These are phyloP conservation scores for Ormyrus labotus DNA, from an alignment of 2,888 invertebrate genomes.

Conservation along the genomic window DNA sequence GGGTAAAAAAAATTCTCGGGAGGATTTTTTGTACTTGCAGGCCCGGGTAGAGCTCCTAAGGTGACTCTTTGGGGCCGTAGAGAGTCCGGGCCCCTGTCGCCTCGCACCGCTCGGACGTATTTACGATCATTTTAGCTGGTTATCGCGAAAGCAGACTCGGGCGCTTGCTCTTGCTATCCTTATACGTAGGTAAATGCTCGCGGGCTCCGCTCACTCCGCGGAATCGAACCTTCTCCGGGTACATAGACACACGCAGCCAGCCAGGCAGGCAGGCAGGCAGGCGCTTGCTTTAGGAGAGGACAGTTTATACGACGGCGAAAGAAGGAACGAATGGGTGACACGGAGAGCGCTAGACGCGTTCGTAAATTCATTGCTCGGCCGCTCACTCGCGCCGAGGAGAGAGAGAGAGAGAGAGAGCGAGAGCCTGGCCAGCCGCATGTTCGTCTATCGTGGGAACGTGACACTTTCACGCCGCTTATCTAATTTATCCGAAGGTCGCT, in stretches of 20 bases:
- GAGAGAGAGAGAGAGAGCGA: neutral
- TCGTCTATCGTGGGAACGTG: constrained; percentile 71
- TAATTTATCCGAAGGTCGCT: constrained; percentile 69
- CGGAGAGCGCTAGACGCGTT: constrained; percentile 59
- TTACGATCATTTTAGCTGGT: constrained; percentile 56
- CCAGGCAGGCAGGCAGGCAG: neutral
- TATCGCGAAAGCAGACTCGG: constrained; percentile 40
- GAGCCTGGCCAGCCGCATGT: constrained; percentile 36
- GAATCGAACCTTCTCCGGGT: constrained; percentile 20
- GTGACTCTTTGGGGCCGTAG: neutral
- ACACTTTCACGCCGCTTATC: constrained; percentile 71
- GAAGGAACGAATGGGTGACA: constrained; percentile 55
- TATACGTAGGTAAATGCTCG: constrained; percentile 49
- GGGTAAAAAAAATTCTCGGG: too few relatives aligned
- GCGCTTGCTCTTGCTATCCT: constrained; percentile 26
- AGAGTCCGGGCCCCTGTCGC: neutral
- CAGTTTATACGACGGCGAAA: constrained; percentile 25
- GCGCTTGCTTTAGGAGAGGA: neutral
- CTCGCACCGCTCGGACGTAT: constrained; percentile 35
- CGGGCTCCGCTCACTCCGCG: neutral
- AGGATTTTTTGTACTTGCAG: too few relatives aligned
- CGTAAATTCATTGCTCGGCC: constrained; percentile 63
- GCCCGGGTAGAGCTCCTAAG: too few relatives aligned
- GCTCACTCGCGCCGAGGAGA: neutral
- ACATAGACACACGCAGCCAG: too few relatives aligned